Conservation (phyloP, 2,113 vertebrate species). For the Etheostoma cragini region DNA sequence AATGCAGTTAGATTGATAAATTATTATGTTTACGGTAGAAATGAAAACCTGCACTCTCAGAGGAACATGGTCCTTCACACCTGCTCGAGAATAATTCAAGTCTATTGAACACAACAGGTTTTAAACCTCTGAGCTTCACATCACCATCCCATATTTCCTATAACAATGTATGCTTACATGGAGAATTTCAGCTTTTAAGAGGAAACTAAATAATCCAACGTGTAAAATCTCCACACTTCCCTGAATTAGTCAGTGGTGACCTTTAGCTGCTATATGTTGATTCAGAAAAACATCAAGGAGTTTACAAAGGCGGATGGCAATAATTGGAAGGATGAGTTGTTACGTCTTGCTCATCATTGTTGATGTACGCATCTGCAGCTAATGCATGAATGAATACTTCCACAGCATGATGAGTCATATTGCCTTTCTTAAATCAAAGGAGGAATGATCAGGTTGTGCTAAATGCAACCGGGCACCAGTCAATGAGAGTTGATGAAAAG, state of each 20-base stretch:
- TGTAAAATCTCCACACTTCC: not conserved
- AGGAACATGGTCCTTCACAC: not conserved
- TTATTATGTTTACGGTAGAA: not conserved
- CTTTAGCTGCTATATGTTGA: constrained; percentile 11
- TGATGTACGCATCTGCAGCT: not conserved
- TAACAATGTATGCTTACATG: not conserved
- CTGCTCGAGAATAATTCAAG: not conserved
- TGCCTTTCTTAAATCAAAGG: not conserved
- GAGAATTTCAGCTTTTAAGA: not conserved
- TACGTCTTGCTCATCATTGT: not conserved
- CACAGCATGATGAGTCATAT: not conserved
- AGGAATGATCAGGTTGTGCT: not conserved
- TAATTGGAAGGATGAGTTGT: constrained; percentile 19
- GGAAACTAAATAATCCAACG: not conserved
- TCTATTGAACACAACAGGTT: not conserved
- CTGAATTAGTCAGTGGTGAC: not conserved
- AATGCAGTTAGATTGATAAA: not conserved
- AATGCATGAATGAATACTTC: not conserved
- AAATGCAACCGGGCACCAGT: not conserved
- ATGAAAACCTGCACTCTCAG: not conserved
- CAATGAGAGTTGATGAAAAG: not conserved
- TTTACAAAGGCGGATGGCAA: constrained; percentile 33
- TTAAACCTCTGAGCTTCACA: not conserved
- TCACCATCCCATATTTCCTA: not conserved
- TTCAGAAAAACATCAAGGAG: not conserved